Conservation (phyloP, 92 coral and sea anemone species). For the Umimayanthus chanpuru region DNA sequence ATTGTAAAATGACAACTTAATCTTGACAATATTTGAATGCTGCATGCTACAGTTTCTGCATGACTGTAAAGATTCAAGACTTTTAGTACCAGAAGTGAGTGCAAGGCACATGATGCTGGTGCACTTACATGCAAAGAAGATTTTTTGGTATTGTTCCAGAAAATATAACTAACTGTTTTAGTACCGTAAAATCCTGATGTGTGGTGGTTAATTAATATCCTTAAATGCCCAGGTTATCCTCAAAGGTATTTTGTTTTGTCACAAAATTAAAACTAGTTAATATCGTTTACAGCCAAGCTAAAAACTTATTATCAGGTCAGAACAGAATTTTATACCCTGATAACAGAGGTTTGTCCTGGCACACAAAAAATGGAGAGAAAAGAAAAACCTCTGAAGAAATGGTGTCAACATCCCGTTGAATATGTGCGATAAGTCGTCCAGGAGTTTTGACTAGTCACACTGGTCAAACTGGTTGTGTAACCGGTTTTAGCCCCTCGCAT, state of each 20-base stretch:
- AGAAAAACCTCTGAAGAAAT: no score
- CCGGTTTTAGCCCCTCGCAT: no score
- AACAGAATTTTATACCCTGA: neutral
- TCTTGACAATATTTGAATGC: neutral
- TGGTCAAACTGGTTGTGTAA: no score
- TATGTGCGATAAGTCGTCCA: no score
- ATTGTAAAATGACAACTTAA: no score
- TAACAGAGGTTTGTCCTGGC: no score
- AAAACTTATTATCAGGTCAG: neutral
- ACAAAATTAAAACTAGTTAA: no score
- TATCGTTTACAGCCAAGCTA: no score
- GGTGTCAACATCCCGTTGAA: no score
- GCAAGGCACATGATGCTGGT: neutral
- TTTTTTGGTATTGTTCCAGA: neutral
- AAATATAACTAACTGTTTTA: neutral
- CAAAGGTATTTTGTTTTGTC: neutral
- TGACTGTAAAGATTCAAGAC: neutral
- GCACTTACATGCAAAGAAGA: neutral
- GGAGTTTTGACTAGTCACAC: no score
- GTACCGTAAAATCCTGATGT: slow-evolving; percentile 9
- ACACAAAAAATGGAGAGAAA: no score
- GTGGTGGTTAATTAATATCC: no score
- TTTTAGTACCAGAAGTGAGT: neutral
- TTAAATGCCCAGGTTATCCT: neutral
- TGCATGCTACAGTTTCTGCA: neutral